Base-by-base conservation (phyloP, 2,797 vertebrate species). In the Tenualosa ilisha region DNA sequence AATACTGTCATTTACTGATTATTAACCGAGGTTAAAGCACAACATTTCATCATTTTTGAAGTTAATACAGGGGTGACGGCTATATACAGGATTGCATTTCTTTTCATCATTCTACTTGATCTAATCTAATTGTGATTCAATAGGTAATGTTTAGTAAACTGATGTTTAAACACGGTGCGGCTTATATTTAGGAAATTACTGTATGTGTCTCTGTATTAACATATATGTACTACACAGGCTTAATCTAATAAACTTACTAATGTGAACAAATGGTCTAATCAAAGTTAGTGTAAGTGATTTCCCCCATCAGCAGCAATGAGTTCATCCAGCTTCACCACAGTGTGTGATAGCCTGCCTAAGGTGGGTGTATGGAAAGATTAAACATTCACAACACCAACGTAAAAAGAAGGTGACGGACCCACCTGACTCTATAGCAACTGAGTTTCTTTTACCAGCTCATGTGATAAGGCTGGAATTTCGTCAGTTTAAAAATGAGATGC, bases 321-420 rank as follows among this genome's bases (percentile, higher is more conserved):
- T 9, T 46, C 8, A 7, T 43, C 37, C 40, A 1, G 6, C 72
- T 22, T 79, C 17, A 43, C 31, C 68, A 72, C 15, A 40, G 31
- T 7, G 26, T 79, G 72, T 40, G 72, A 43, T 20, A 22, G 37
- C 46, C 37, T 43, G 72, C 20, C 72, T 20, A 2, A 22, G 40
- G 37, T 9, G 22, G 11, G 6, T 15, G 17, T 8, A 7, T 0
- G 50, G 50, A 6, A 9, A 1, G 88, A 86, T 91, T 88, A 91
- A 91, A 88, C 85, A 89, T 89, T 90, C 82, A 89, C 87, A 82
- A 20, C 40, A 79, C 20, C 72, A 79, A 75, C 86, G 56, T 81
- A n/a, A 49, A 81, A 6, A 51, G 54, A 37, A 82, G 61, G 85
- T 79, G 56, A 63, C 82, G 31, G 84, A 84, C 49, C 17, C 40